Conservation (phyloP, 2,888 invertebrate genomes). For the Rhagonycha fulva region DNA sequence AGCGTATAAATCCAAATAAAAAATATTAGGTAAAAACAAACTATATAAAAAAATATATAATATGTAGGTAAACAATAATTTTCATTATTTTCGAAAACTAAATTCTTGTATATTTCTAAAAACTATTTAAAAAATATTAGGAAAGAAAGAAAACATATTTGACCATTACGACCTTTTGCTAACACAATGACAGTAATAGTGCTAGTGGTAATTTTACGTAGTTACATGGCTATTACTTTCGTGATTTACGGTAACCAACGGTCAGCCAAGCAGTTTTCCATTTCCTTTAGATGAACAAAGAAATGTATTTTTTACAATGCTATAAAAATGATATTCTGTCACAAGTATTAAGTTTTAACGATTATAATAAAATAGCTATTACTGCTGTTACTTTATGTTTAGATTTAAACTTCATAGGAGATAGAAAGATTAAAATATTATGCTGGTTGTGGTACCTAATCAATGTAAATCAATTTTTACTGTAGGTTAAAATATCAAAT, state of each 20-base stretch:
- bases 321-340: conserved; percentile 27
- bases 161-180: conserved; percentile 32
- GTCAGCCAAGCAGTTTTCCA: conserved; percentile 30
- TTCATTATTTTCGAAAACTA: background rate
- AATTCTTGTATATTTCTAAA: background rate
- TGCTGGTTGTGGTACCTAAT: background rate
- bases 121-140: conserved; percentile 23
- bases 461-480: background rate
- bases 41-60: too few relatives aligned
- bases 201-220: conserved; percentile 38
- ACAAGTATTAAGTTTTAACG: conserved; percentile 25
- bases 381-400: background rate
- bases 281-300: conserved; percentile 24
- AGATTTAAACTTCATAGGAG: background rate
- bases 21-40: background rate
- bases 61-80: background rate
- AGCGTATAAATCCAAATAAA: too few relatives aligned
- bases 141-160: conserved; percentile 30
- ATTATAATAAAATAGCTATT: conserved; percentile 25
- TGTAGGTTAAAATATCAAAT: background rate
- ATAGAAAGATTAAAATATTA: background rate
- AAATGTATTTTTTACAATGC: conserved; percentile 27
- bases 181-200: conserved; percentile 37
- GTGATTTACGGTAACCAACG: conserved; percentile 36
- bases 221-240: conserved; percentile 39